Conservation (phyloP, 2,888 invertebrate genomes). For the Steinernema carpocapsae region DNA sequence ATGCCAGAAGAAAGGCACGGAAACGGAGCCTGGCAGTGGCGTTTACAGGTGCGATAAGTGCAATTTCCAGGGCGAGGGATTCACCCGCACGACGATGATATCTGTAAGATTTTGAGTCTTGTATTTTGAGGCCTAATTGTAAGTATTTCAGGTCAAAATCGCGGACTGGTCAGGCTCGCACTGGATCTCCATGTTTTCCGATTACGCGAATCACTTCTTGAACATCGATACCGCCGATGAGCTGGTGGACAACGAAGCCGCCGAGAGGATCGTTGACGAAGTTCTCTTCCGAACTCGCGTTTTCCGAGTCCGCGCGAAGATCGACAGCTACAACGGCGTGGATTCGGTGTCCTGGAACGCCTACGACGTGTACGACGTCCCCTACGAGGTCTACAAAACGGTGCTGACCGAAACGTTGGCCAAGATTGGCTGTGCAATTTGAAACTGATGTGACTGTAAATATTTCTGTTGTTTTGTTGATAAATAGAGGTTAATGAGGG, state of each 20-base stretch:
- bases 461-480: no score
- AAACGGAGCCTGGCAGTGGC: neutral
- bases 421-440: no score
- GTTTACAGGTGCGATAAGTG: constrained; percentile 3
- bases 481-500: no score
- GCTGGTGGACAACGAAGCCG: neutral
- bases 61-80: neutral
- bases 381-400: neutral
- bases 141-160: neutral
- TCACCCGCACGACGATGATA: neutral
- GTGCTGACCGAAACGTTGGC: neutral
- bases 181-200: constrained; percentile 8
- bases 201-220: constrained; percentile 4
- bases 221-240: neutral
- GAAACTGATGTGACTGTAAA: no score
- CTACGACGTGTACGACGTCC: neutral
- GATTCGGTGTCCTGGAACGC: neutral
- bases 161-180: constrained; percentile 7
- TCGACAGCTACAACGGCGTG: neutral
- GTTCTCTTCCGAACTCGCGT: neutral
- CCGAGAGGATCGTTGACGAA: neutral
- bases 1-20: constrained; percentile 7
- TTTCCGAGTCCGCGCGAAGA: neutral
- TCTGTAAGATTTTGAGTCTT: neutral
- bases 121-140: neutral